phyloP scores from a whole-genome alignment of 2,888 invertebrate species.

The Sphaeridia pumilis region DNA sequence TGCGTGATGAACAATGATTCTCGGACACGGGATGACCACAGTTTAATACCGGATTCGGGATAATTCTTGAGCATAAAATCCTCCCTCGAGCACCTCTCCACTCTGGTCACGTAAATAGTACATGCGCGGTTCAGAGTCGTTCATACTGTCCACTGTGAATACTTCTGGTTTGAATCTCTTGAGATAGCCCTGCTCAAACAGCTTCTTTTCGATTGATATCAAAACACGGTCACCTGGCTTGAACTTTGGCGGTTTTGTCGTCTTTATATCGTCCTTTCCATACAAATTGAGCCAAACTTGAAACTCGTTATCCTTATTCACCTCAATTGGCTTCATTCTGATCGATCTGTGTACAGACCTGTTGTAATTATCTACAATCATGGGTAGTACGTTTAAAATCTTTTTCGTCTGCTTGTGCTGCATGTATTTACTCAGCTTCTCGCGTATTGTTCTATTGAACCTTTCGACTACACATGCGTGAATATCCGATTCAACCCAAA shows the following conservation, averaged over 20 bases:
- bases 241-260: not conserved
- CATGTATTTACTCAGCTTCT: slow-evolving; percentile 5
- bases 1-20: too few species aligned
- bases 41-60: not conserved
- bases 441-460: slow-evolving; percentile 19
- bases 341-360: slow-evolving; percentile 11
- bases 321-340: slow-evolving; percentile 7
- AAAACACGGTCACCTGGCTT: slow-evolving; percentile 14
- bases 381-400: slow-evolving; percentile 14
- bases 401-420: not conserved
- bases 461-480: slow-evolving; percentile 19
- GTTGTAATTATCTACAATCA: slow-evolving; percentile 14
- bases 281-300: slow-evolving; percentile 14
- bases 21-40: too few species aligned
- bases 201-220: slow-evolving; percentile 6
- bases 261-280: slow-evolving; percentile 3
- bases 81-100: not conserved
- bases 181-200: not conserved
- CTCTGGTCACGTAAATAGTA: not conserved
- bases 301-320: slow-evolving; percentile 11
- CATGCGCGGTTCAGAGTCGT: not conserved
- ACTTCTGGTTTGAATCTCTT: not conserved
- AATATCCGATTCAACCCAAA: slow-evolving; percentile 14
- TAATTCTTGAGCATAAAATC: not conserved
- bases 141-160: not conserved